Conservation (phyloP, 2,888 invertebrate species). For the Tetanocera ferruginea region DNA sequence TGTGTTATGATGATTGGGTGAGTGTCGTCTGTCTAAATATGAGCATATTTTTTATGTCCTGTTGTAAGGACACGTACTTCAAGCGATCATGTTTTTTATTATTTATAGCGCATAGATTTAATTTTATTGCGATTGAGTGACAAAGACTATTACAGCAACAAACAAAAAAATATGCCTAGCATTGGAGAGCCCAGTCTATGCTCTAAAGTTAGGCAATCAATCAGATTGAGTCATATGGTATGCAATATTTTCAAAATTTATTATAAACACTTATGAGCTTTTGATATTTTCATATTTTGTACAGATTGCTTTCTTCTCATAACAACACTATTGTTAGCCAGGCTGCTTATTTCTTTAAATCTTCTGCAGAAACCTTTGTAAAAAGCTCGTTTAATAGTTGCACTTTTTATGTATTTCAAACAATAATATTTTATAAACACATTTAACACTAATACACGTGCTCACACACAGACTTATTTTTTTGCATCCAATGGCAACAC, state of each 20-base stretch:
- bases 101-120: background rate
- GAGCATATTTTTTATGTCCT: background rate
- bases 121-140: background rate
- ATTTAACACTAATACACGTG: background rate
- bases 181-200: too few relatives aligned
- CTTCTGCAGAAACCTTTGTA: too few relatives aligned
- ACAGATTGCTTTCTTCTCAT: too few relatives aligned
- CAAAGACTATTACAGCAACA: too few relatives aligned
- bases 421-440: background rate
- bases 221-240: too few relatives aligned
- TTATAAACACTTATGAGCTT: too few relatives aligned
- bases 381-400: background rate
- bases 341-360: too few relatives aligned
- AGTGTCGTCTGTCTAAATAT: background rate
- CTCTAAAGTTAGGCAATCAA: too few relatives aligned
- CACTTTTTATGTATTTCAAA: background rate
- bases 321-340: too few relatives aligned
- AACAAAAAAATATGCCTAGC: too few relatives aligned
- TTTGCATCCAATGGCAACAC: background rate
- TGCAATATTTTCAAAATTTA: too few relatives aligned
- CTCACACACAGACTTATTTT: background rate
- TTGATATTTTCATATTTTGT: too few relatives aligned
- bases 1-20: background rate
- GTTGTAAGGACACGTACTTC: background rate
- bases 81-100: slow-evolving; percentile 5